A percentile compares a stretch with the other conserved stretches of the same genome.
These are phyloP conservation scores for Coregonus suidteri DNA, from an alignment of 2,797 vertebrate genomes.

Conservation along the genomic window DNA sequence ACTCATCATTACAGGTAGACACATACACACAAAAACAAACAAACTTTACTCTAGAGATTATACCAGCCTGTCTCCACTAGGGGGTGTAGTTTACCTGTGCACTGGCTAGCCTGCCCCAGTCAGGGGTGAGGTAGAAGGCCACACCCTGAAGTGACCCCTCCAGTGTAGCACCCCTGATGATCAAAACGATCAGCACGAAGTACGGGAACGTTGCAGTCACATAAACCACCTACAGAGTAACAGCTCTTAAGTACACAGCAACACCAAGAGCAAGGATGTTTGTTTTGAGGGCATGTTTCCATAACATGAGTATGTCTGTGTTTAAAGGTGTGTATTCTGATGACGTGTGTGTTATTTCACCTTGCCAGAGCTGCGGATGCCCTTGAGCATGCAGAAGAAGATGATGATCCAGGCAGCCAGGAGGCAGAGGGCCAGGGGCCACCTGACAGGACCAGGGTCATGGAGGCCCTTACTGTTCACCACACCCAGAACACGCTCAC, in stretches of 20 bases:
- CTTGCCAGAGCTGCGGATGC: slow-evolving; percentile 86
- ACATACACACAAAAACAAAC: neutral
- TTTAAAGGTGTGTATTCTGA: neutral
- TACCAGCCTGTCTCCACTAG: neutral
- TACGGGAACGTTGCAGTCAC: slow-evolving; percentile 85
- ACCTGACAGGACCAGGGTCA: slow-evolving; percentile 80
- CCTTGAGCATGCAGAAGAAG: slow-evolving; percentile 83
- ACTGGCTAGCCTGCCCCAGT: slow-evolving; percentile 75
- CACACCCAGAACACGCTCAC: slow-evolving; percentile 78
- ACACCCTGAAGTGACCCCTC: slow-evolving; percentile 82
- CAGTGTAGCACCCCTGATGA: slow-evolving; percentile 83
- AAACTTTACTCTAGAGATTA: neutral
- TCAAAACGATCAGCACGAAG: slow-evolving; percentile 79
- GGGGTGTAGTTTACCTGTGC: slow-evolving; percentile 74
- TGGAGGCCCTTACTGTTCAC: slow-evolving; percentile 76
- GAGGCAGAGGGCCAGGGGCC: slow-evolving; percentile 81
- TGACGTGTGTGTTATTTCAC: slow-evolving; percentile 56
- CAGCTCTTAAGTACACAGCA: slow-evolving; percentile 13
- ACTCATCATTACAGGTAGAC: neutral
- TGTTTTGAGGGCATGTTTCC: neutral
- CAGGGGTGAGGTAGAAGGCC: slow-evolving; percentile 82
- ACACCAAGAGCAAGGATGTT: neutral
- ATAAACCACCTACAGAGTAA: slow-evolving; percentile 76
- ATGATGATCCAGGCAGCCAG: slow-evolving; percentile 83
- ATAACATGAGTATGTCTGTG: neutral